These are phyloP conservation scores for Pseudomyrmex dendroicus DNA, from an alignment of 1,140 invertebrate genomes.

Conservation along the genomic window DNA sequence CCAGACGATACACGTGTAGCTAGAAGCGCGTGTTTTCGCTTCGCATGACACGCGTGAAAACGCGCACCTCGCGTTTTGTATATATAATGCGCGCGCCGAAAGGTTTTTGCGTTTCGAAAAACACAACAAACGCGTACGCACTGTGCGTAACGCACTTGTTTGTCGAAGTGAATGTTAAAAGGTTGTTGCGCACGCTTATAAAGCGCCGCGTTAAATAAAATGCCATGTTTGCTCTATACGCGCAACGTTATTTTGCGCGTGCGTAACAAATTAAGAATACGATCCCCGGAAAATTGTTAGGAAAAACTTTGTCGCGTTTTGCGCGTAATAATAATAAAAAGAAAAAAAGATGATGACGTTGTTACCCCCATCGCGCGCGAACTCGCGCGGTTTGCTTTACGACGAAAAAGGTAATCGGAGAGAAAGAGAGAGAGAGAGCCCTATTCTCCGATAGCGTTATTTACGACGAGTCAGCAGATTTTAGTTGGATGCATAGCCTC, in stretches of 20 bases:
- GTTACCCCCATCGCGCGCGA: slow-evolving; percentile 18
- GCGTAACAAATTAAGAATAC: not conserved
- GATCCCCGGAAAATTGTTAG: slow-evolving; percentile 18
- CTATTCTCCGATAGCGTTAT: slow-evolving; percentile 27
- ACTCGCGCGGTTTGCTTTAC: slow-evolving; percentile 46
- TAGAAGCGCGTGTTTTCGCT: slow-evolving; percentile 9
- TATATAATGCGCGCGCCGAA: slow-evolving; percentile 36
- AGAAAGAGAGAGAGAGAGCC: not conserved
- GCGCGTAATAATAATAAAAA: slow-evolving; percentile 10
- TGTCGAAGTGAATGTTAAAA: slow-evolving; percentile 47
- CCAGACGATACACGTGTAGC: slow-evolving; percentile 23
- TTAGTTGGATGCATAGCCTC: slow-evolving; percentile 47
- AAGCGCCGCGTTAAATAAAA: slow-evolving; percentile 49
- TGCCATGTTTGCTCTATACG: not conserved
- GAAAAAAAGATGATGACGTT: not conserved
- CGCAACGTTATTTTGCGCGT: slow-evolving; percentile 10
- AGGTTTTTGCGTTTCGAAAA: slow-evolving; percentile 21
- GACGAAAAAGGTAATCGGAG: slow-evolving; percentile 46
- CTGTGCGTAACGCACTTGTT: slow-evolving; percentile 35
- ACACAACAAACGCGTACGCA: slow-evolving; percentile 33
- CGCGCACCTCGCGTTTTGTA: not conserved
- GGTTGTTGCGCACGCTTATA: slow-evolving; percentile 35
- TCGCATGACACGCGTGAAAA: slow-evolving; percentile 36
- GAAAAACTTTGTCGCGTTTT: slow-evolving; percentile 39
- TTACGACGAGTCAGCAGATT: slow-evolving; percentile 54